Percentiles rank a stretch among this genome's conserved stretches.
Conservation (phyloP, 2,888 invertebrate genomes). For the Sisyra nigra region DNA sequence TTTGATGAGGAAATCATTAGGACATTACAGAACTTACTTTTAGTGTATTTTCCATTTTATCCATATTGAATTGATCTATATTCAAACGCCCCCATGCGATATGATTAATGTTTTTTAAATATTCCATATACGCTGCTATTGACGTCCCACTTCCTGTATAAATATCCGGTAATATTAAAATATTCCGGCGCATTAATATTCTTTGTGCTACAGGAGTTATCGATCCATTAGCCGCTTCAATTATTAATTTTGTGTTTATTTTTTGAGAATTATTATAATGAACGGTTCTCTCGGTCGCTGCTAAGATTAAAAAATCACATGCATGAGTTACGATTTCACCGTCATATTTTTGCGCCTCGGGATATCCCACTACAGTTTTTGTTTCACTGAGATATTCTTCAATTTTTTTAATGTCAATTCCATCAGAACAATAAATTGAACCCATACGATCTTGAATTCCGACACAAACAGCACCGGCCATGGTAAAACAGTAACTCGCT, state of each 20-base stretch:
- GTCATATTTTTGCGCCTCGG: constrained; percentile 9
- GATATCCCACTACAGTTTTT: constrained; percentile 17
- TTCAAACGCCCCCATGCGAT: constrained; percentile 7
- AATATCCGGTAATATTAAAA: constrained; percentile 24
- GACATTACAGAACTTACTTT: neutral
- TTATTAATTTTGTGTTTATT: constrained; percentile 22
- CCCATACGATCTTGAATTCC: constrained; percentile 22
- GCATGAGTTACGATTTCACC: constrained; percentile 18
- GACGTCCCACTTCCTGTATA: constrained; percentile 20
- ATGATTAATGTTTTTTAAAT: constrained; percentile 16
- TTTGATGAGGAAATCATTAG: neutral
- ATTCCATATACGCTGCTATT: constrained; percentile 22
- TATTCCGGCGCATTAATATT: constrained; percentile 18
- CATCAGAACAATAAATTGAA: constrained; percentile 18
- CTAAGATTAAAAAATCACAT: constrained; percentile 20
- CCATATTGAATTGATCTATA: neutral
- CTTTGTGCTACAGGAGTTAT: constrained; percentile 23
- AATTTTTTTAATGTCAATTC: constrained; percentile 20
- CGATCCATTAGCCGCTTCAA: constrained; percentile 23
- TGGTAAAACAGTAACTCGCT: constrained; percentile 17
- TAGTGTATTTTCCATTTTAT: neutral
- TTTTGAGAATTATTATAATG: constrained; percentile 20
- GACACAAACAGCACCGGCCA: constrained; percentile 21
- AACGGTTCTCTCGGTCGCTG: constrained; percentile 21
- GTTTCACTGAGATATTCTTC: constrained; percentile 16